A percentile compares a stretch with the other conserved stretches of the same genome.
Evolutionary conservation across 2,113 vertebrate genomes (phyloP).

Genomic region (Hoplias malabaricus): DNA sequence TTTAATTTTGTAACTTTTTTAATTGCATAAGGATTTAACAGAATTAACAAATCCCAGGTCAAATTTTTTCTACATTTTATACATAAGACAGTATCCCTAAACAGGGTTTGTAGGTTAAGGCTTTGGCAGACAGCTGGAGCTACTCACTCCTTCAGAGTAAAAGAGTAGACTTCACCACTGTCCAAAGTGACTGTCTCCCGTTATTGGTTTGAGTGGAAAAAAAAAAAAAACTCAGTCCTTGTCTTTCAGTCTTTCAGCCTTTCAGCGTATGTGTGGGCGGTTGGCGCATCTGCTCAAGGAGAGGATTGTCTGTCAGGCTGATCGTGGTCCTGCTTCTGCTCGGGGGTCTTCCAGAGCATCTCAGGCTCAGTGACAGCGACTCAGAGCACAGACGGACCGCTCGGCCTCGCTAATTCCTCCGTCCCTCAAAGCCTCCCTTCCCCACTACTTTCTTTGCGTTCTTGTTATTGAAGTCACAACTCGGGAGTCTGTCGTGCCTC

Average conservation of each 20-base stretch:
- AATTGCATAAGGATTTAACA: too few relatives aligned
- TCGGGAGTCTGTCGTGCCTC: slow-evolving; percentile 65
- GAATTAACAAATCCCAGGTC: too few relatives aligned
- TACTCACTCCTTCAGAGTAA: not conserved
- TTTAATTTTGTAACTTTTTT: too few relatives aligned
- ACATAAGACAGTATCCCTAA: too few relatives aligned
- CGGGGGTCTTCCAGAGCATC: slow-evolving; percentile 33
- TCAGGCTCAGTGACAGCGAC: slow-evolving; percentile 28
- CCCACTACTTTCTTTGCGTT: slow-evolving; percentile 53
- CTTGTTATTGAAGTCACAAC: slow-evolving; percentile 63
- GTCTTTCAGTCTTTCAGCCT: not conserved
- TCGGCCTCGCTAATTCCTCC: slow-evolving; percentile 46
- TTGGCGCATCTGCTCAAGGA: slow-evolving; percentile 43
- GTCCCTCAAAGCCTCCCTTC: slow-evolving; percentile 44
- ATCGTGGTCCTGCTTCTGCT: slow-evolving; percentile 23
- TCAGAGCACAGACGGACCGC: slow-evolving; percentile 47
- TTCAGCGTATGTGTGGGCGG: slow-evolving; percentile 16
- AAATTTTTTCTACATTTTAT: too few relatives aligned
- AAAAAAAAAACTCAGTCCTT: not conserved
- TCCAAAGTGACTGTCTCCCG: not conserved
- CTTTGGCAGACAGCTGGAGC: too few relatives aligned
- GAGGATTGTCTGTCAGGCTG: slow-evolving; percentile 38
- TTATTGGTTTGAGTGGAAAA: not conserved
- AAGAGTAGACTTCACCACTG: not conserved
- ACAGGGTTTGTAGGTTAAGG: too few relatives aligned